These are phyloP conservation scores for Leucophenga montana DNA, from an alignment of 2,888 invertebrate species.

Conservation along the genomic window DNA sequence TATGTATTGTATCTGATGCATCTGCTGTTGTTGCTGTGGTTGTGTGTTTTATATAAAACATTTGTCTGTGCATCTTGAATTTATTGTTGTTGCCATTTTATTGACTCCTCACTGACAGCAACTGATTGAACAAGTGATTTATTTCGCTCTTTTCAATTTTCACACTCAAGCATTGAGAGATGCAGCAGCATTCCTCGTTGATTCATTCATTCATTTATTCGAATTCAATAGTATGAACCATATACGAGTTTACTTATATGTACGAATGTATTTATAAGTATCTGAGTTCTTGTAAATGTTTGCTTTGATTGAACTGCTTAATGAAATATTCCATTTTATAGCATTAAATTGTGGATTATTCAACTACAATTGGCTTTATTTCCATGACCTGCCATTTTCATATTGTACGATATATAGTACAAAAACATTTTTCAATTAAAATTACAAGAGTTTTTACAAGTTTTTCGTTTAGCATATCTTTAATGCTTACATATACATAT, in stretches of 20 bases:
- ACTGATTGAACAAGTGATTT: slow-evolving; percentile 40
- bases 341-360: slow-evolving; percentile 39
- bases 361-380: slow-evolving; percentile 42
- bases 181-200: slow-evolving; percentile 21
- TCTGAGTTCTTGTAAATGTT: background rate
- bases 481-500: slow-evolving; percentile 1
- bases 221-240: no score
- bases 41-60: slow-evolving; percentile 11
- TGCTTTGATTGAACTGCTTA: slow-evolving; percentile 26
- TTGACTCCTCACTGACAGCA: slow-evolving; percentile 29
- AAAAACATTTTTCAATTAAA: slow-evolving; percentile 29
- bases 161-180: background rate
- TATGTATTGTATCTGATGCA: no score
- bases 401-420: slow-evolving; percentile 27
- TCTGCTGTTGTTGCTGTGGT: background rate
- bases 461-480: background rate
- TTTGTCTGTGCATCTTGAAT: background rate
- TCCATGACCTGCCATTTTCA: slow-evolving; percentile 2
- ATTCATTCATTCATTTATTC: slow-evolving; percentile 39
- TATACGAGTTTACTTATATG: slow-evolving; percentile 18
- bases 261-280: background rate
- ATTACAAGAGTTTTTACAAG: background rate
- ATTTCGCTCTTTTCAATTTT: slow-evolving; percentile 16
- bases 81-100: slow-evolving; percentile 21
- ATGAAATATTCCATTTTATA: slow-evolving; percentile 42